phyloP scores from a whole-genome alignment of 2,113 vertebrate species.

The Canis aureus region DNA sequence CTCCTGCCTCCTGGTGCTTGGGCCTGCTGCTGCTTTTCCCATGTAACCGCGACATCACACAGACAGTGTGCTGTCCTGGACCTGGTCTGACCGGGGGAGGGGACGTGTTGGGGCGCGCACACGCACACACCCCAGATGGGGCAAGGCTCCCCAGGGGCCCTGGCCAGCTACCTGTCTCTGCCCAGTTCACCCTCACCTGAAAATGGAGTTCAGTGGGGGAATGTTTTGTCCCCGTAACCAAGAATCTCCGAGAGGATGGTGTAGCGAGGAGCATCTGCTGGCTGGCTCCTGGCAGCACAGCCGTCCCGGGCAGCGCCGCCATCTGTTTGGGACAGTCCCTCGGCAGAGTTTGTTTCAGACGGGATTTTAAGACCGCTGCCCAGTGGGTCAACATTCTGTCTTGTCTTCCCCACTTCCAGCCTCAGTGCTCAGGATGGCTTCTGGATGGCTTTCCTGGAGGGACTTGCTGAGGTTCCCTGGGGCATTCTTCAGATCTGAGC shows the following conservation, averaged over 20 bases:
- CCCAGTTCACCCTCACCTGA: neutral
- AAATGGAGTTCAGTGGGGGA: neutral
- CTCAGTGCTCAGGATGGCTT: neutral
- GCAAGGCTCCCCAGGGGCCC: neutral
- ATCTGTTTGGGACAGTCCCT: neutral
- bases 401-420: neutral
- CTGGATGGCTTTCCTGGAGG: neutral
- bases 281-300: neutral
- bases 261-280: accelerated
- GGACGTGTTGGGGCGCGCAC: neutral
- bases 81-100: neutral
- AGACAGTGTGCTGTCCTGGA: neutral
- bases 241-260: neutral
- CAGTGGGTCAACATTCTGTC: accelerated
- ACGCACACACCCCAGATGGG: neutral
- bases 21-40: neutral
- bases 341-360: neutral
- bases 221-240: neutral
- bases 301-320: neutral
- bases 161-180: neutral
- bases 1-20: neutral
- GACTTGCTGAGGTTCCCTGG: neutral
- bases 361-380: neutral
- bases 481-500: neutral
- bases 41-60: neutral